These are phyloP conservation scores for Penaeus chinensis DNA, from an alignment of 1,140 invertebrate genomes.

Conservation along the genomic window DNA sequence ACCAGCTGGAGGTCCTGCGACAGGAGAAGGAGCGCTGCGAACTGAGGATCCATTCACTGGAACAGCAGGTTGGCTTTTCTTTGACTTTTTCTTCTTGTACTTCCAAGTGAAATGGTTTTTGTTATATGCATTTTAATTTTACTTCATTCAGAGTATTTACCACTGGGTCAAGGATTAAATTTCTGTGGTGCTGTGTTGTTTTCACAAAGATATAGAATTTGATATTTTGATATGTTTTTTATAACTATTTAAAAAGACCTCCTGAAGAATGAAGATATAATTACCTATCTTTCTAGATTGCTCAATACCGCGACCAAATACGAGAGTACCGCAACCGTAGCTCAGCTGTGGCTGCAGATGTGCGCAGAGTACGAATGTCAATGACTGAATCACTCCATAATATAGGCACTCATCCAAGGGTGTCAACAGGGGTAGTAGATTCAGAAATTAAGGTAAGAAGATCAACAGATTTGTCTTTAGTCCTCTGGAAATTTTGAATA, in stretches of 20 bases:
- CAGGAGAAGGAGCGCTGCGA: conserved; percentile 63
- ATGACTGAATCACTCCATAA: conserved; percentile 63
- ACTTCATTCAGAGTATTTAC: no score
- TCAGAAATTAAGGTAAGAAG: conserved; percentile 58
- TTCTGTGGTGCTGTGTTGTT: no score
- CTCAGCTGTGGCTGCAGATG: conserved; percentile 60
- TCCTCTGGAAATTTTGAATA: no score
- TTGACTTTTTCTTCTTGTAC: neutral
- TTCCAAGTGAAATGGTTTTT: neutral
- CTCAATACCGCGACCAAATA: conserved; percentile 61
- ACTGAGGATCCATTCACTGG: conserved; percentile 58
- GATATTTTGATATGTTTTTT: no score
- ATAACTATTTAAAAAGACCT: no score
- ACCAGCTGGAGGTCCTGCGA: conserved; percentile 54
- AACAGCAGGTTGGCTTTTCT: conserved; percentile 56
- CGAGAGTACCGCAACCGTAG: conserved; percentile 59
- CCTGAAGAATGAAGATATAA: neutral
- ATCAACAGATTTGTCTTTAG: no score
- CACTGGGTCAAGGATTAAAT: no score
- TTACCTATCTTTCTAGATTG: conserved; percentile 39
- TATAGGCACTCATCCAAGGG: conserved; percentile 61
- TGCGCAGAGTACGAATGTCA: conserved; percentile 57
- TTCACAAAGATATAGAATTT: no score
- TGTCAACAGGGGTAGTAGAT: conserved; percentile 56
- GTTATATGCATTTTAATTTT: no score